Conservation (phyloP, 2,888 invertebrate species). For the Torymus tubicola region DNA sequence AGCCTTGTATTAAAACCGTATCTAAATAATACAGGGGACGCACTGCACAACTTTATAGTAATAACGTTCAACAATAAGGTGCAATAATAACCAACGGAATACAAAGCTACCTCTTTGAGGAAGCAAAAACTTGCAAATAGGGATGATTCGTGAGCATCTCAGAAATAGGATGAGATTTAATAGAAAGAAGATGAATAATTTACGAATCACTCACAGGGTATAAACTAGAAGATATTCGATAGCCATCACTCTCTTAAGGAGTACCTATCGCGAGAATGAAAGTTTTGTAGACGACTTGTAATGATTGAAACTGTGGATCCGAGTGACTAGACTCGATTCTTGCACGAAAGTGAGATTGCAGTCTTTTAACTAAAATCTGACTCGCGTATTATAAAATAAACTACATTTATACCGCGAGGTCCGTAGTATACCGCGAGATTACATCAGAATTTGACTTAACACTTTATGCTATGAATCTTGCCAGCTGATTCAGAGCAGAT, state of each 20-base stretch:
- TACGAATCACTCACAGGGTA: constrained; percentile 20
- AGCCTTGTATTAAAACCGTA: too few species aligned
- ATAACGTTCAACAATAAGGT: constrained; percentile 1
- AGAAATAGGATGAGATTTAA: too few species aligned
- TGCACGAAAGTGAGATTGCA: background rate
- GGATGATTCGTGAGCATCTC: too few species aligned
- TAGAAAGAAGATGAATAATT: constrained; percentile 14
- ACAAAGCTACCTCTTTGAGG: too few species aligned
- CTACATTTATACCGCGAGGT: too few species aligned
- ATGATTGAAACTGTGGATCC: constrained; percentile 28
- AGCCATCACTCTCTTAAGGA: background rate
- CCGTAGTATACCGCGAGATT: background rate
- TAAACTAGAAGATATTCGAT: background rate
- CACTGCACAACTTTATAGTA: background rate
- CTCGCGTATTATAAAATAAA: constrained; percentile 22
- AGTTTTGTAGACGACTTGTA: constrained; percentile 34
- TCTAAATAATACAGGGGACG: background rate
- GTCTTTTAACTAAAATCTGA: constrained; percentile 41
- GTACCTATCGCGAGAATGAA: background rate
- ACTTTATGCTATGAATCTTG: constrained; percentile 22
- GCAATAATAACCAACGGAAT: too few species aligned
- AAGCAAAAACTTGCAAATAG: background rate
- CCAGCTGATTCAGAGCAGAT: background rate
- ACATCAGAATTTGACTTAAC: constrained; percentile 42
- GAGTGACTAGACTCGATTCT: background rate